Percentiles rank a stretch among this genome's conserved stretches.
Conservation (phyloP, 1,140 invertebrate species). For the Colletes gigas region DNA sequence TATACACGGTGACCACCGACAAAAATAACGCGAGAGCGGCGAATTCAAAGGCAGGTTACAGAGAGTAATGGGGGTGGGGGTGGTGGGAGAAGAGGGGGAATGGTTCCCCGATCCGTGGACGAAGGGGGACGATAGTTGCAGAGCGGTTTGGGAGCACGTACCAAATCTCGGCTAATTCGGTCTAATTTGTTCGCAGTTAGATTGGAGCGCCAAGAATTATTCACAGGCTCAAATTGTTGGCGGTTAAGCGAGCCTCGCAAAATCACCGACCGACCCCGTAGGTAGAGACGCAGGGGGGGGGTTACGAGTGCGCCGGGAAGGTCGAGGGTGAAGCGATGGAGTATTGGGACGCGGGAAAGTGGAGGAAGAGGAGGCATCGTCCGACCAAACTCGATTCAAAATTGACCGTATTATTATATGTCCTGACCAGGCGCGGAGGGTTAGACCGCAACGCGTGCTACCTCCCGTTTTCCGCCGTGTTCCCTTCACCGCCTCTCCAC, state of each 20-base stretch:
- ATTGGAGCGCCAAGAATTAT: conserved; percentile 79
- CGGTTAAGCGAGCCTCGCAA: conserved; percentile 75
- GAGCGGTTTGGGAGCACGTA: conserved; percentile 67
- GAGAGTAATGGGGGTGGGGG: neutral
- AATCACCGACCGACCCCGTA: conserved; percentile 61
- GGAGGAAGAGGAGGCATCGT: conserved; percentile 50
- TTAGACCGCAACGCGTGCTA: conserved; percentile 62
- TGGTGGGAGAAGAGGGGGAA: conserved; percentile 6
- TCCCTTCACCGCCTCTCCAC: conserved; percentile 15
- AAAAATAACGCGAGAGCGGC: conserved; percentile 49
- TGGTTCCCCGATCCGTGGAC: neutral
- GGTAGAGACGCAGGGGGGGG: conserved; percentile 16
- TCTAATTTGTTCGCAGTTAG: conserved; percentile 80
- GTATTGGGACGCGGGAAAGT: conserved; percentile 48
- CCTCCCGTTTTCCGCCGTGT: conserved; percentile 36
- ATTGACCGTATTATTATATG: conserved; percentile 78
- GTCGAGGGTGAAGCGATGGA: conserved; percentile 55
- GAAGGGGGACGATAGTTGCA: conserved; percentile 28
- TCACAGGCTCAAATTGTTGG: conserved; percentile 78
- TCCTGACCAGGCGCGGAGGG: conserved; percentile 64
- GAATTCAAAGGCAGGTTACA: conserved; percentile 46
- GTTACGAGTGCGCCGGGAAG: conserved; percentile 49
- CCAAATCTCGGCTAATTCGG: conserved; percentile 77
- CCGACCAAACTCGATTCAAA: conserved; percentile 74
- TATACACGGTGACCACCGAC: conserved; percentile 8